phyloP scores from a whole-genome alignment of 92 coral and sea anemone species.

The Porites divaricata region DNA sequence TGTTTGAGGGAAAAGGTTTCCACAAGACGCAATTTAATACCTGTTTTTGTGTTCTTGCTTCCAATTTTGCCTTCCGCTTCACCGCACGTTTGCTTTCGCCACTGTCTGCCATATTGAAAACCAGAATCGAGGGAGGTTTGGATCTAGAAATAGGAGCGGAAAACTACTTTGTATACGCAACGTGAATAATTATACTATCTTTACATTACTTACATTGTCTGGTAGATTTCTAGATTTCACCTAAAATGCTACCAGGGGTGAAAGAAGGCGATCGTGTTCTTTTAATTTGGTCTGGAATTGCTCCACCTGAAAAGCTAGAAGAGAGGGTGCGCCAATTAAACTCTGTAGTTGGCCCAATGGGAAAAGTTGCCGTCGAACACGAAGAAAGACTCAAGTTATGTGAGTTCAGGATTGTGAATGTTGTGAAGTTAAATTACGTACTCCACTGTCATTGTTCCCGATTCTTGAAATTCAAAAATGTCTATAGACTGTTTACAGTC shows the following conservation, averaged over 20 bases:
- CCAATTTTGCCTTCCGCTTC: constrained; percentile 31
- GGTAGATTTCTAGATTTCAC: not conserved
- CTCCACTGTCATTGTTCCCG: no score
- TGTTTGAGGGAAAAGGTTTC: no score
- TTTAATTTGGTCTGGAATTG: constrained; percentile 87
- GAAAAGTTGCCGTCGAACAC: constrained; percentile 88
- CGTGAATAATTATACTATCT: not conserved
- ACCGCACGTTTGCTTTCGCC: constrained; percentile 29
- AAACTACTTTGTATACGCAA: no score
- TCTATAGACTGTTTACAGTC: no score
- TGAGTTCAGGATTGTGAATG: constrained; percentile 38
- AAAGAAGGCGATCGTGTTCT: constrained; percentile 70
- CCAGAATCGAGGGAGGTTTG: not conserved
- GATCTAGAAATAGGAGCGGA: no score
- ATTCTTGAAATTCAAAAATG: no score
- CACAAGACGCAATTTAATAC: not conserved
- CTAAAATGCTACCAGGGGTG: constrained; percentile 62
- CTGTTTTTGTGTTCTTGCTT: constrained; percentile 8
- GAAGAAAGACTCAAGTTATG: constrained; percentile 82
- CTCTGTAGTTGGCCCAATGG: constrained; percentile 63
- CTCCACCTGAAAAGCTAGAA: constrained; percentile 85
- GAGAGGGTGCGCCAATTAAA: constrained; percentile 66
- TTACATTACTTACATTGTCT: not conserved
- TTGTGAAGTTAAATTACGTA: no score
- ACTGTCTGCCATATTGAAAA: constrained; percentile 28